phyloP scores from a whole-genome alignment of 2,888 invertebrate species.

The Xanthia icteritia region DNA sequence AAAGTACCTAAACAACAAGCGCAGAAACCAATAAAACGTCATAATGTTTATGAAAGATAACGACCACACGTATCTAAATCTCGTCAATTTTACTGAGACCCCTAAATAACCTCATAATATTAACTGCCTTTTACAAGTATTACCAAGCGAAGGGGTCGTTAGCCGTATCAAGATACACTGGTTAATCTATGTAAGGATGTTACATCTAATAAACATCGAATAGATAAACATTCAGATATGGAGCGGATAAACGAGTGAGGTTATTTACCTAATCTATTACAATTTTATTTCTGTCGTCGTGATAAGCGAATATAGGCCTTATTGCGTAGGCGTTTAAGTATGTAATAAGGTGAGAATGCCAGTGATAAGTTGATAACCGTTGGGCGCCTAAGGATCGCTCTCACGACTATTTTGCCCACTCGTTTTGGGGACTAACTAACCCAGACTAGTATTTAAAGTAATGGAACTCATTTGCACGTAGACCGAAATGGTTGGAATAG shows the following conservation, averaged over 20 bases:
- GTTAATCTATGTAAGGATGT: constrained; percentile 70
- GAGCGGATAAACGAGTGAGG: constrained; percentile 71
- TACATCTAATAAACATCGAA: constrained; percentile 75
- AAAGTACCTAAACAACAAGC: constrained; percentile 48
- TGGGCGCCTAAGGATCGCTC: constrained; percentile 75
- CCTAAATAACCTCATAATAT: constrained; percentile 46
- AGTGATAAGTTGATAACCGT: constrained; percentile 64
- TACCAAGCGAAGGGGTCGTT: constrained; percentile 28
- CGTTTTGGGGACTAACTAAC: constrained; percentile 65
- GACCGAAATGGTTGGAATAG: constrained; percentile 29
- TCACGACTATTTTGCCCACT: constrained; percentile 81
- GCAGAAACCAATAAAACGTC: constrained; percentile 64
- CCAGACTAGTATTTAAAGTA: constrained; percentile 70
- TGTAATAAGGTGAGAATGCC: constrained; percentile 53
- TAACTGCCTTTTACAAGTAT: constrained; percentile 29
- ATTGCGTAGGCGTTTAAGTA: constrained; percentile 54
- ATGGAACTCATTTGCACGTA: constrained; percentile 62
- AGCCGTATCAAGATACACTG: constrained; percentile 54
- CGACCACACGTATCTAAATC: constrained; percentile 60
- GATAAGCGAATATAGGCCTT: constrained; percentile 62
- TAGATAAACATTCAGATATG: constrained; percentile 76
- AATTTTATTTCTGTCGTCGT: constrained; percentile 52
- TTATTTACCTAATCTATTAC: constrained; percentile 73
- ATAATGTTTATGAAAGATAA: constrained; percentile 66
- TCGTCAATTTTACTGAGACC: constrained; percentile 61